phyloP scores from a whole-genome alignment of 2,113 vertebrate genomes.

The Tachuris rubrigastra region DNA sequence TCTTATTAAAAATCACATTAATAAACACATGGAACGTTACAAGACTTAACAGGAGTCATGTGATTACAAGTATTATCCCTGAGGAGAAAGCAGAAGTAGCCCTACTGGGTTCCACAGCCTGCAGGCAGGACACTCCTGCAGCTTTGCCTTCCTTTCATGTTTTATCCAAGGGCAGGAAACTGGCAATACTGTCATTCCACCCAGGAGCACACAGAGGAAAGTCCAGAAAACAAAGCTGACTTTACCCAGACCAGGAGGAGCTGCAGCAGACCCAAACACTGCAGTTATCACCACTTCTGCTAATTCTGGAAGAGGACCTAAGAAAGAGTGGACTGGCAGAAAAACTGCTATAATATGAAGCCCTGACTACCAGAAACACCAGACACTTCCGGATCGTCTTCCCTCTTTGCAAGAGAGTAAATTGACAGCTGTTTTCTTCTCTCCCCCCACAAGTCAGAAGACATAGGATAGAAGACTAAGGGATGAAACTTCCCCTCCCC shows the following conservation, averaged over 20 bases:
- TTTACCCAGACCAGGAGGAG: background rate
- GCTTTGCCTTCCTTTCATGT: background rate
- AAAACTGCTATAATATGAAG: background rate
- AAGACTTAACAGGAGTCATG: background rate
- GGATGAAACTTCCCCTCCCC: background rate
- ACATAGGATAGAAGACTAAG: background rate
- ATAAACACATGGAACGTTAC: background rate
- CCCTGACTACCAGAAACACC: background rate
- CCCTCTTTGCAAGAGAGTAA: background rate
- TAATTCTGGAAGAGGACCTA: background rate
- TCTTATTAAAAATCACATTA: background rate
- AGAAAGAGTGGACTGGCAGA: background rate
- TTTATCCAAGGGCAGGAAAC: background rate
- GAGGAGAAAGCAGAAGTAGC: background rate
- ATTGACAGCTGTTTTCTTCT: background rate
- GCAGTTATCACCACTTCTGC: background rate
- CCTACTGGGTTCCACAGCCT: rapidly evolving
- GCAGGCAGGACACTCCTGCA: background rate
- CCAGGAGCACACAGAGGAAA: background rate
- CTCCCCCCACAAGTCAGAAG: background rate
- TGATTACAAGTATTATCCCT: background rate
- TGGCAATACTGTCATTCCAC: background rate
- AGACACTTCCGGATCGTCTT: background rate
- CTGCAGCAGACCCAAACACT: background rate
- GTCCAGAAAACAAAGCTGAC: background rate